phyloP scores from a whole-genome alignment of 2,113 vertebrate species.

The Aythya baeri region DNA sequence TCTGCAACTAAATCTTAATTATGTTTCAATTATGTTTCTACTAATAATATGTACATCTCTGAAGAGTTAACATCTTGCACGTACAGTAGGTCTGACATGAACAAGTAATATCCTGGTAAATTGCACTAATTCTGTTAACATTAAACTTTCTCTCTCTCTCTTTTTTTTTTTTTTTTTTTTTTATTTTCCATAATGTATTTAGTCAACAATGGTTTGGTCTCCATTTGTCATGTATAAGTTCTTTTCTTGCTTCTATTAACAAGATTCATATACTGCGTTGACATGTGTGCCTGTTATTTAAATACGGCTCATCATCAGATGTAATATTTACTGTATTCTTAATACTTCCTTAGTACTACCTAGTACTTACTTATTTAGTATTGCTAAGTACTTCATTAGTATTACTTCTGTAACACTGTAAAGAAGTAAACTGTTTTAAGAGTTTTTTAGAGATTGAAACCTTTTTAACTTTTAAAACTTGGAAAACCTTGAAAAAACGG shows the following conservation, averaged over 20 bases:
- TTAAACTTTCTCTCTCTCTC: neutral
- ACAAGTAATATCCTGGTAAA: neutral
- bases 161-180: neutral
- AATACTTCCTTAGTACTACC: no score
- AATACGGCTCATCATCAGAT: neutral
- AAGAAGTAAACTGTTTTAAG: neutral
- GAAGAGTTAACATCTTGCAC: neutral
- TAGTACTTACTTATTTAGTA: no score
- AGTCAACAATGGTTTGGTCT: neutral
- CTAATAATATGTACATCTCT: neutral
- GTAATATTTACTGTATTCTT: neutral
- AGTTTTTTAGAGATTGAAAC: neutral
- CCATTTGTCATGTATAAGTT: neutral
- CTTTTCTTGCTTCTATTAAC: neutral
- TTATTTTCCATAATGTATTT: neutral
- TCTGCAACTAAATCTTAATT: neutral
- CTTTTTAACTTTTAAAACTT: neutral
- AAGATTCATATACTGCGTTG: neutral
- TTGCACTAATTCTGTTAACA: neutral
- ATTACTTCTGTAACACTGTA: no score
- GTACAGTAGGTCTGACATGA: neutral
- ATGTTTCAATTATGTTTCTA: neutral
- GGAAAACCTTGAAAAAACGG: neutral
- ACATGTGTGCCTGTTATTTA: fast-evolving
- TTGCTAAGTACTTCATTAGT: no score